Conservation (phyloP, 53 echinoderm and acorn worm species). For the Luidia sarsii region DNA sequence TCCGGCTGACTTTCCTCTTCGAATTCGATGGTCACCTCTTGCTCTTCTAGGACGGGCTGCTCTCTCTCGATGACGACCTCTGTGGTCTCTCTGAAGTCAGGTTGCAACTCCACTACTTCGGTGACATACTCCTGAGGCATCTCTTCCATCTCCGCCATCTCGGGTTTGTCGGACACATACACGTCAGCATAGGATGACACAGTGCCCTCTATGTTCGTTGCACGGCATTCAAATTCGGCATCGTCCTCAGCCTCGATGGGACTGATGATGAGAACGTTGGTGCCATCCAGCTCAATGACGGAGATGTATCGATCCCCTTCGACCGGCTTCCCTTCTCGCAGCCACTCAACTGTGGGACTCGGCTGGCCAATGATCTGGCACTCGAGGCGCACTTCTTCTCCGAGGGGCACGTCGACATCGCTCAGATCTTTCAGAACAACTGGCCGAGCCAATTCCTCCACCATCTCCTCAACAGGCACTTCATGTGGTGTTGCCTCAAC, state of each 20-base stretch:
- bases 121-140: slow-evolving; percentile 51
- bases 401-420: slow-evolving; percentile 73
- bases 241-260: slow-evolving; percentile 89
- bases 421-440: slow-evolving; percentile 63
- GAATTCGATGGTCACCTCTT: slow-evolving; percentile 29
- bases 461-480: slow-evolving; percentile 52
- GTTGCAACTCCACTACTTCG: slow-evolving; percentile 61
- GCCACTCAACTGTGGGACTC: slow-evolving; percentile 73
- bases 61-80: slow-evolving; percentile 62
- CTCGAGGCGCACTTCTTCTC: slow-evolving; percentile 67
- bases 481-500: slow-evolving; percentile 34
- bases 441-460: slow-evolving; percentile 36
- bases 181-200: slow-evolving; percentile 83
- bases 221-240: slow-evolving; percentile 93
- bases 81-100: slow-evolving; percentile 52
- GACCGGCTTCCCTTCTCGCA: slow-evolving; percentile 67
- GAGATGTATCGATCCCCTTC: slow-evolving; percentile 77
- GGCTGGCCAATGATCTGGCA: slow-evolving; percentile 86
- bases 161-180: slow-evolving; percentile 52
- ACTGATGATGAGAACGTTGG: slow-evolving; percentile 76
- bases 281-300: slow-evolving; percentile 70
- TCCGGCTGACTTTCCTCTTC: slow-evolving; percentile 57
- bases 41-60: slow-evolving; percentile 1
- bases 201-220: slow-evolving; percentile 84
- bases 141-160: slow-evolving; percentile 47